Conservation (phyloP, 2,888 invertebrate genomes). For the Orthonychiurus folsomi region DNA sequence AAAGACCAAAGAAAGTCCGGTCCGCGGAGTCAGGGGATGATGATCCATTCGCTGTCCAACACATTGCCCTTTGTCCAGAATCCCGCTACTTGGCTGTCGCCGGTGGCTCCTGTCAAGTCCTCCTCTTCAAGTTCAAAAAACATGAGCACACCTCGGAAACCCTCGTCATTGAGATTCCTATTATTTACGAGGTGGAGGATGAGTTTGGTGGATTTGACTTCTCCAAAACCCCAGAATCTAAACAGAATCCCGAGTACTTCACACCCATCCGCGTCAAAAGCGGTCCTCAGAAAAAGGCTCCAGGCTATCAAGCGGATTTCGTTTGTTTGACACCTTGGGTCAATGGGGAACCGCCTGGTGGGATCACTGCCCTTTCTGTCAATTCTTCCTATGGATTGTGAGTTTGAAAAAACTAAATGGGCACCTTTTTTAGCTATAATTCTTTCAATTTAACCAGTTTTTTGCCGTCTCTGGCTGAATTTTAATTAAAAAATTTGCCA, state of each 20-base stretch:
- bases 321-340: conserved; percentile 82
- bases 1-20: conserved; percentile 53
- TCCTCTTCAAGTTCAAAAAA: conserved; percentile 92
- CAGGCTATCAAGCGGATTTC: conserved; percentile 95
- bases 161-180: conserved; percentile 74
- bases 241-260: conserved; percentile 42
- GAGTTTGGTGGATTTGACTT: conserved; percentile 45
- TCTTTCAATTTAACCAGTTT: no score
- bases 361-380: conserved; percentile 79
- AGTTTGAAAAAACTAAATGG: no score
- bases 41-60: conserved; percentile 81
- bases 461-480: no score
- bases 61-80: conserved; percentile 85
- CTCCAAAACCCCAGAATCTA: conserved; percentile 44
- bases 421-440: conserved; percentile 4
- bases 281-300: conserved; percentile 71
- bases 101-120: conserved; percentile 84
- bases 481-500: no score
- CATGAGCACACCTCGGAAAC: conserved; percentile 75
- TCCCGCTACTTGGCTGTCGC: conserved; percentile 81
- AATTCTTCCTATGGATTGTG: conserved; percentile 96
- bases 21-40: conserved; percentile 45
- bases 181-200: conserved; percentile 60
- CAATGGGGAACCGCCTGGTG: conserved; percentile 68
- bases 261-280: conserved; percentile 58